Percentiles rank a stretch among this genome's conserved stretches.
These are phyloP conservation scores for Typhlichthys eigenmanni DNA, from an alignment of 2,797 vertebrate species.

Conservation along the genomic window DNA sequence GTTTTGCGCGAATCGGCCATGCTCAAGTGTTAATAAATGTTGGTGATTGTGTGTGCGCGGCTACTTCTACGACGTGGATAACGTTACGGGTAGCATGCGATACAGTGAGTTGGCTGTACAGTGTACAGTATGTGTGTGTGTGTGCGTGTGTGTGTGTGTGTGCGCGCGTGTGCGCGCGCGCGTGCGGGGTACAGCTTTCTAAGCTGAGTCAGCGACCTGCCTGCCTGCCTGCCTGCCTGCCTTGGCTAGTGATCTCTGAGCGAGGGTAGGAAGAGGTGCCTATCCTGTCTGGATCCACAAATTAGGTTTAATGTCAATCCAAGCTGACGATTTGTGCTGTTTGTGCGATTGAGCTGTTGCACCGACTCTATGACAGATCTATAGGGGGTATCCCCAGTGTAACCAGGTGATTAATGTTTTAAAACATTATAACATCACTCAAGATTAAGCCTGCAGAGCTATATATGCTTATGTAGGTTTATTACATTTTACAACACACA, in stretches of 20 bases:
- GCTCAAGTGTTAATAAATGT: no score
- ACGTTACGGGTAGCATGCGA: slow-evolving; percentile 9
- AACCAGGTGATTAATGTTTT: no score
- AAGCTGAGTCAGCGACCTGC: slow-evolving; percentile 32
- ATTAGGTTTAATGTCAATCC: not conserved
- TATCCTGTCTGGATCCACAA: not conserved
- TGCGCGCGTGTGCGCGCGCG: not conserved
- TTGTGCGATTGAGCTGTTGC: not conserved
- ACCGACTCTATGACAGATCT: no score
- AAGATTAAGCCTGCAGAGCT: no score
- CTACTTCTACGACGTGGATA: not conserved
- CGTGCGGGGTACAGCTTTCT: slow-evolving; percentile 14
- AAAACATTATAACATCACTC: no score
- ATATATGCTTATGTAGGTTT: no score
- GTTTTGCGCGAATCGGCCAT: no score
- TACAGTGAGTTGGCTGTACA: not conserved
- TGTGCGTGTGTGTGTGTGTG: not conserved
- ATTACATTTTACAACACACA: no score
- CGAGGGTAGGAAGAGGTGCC: no score
- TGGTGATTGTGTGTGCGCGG: slow-evolving; percentile 30
- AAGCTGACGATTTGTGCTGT: not conserved
- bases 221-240: not conserved
- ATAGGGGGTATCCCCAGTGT: no score
- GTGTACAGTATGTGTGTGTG: slow-evolving; percentile 3
- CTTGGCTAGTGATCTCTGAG: not conserved